phyloP scores from a whole-genome alignment of 2,888 invertebrate genomes.

The Pyrocoelia pectoralis region DNA sequence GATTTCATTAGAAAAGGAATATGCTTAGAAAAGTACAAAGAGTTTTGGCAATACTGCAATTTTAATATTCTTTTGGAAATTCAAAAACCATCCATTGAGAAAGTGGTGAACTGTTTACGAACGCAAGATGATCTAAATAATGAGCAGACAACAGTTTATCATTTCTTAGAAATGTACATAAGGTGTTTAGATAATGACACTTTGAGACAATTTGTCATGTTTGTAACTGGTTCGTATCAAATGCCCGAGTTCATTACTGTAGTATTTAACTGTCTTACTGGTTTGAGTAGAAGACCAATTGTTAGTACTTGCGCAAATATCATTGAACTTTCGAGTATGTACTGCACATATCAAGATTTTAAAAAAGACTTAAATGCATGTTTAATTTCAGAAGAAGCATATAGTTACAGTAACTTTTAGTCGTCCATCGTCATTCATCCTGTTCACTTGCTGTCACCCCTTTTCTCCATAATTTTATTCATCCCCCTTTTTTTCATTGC shows the following conservation, averaged over 20 bases:
- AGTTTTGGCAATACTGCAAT: background rate
- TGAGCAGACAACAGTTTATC: background rate
- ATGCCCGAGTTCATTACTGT: background rate
- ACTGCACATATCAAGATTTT: background rate
- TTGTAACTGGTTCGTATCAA: background rate
- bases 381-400: background rate
- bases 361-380: background rate
- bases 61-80: background rate
- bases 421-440: too few relatives aligned
- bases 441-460: too few relatives aligned
- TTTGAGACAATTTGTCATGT: background rate
- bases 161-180: constrained; percentile 1
- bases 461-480: too few relatives aligned
- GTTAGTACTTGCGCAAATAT: background rate
- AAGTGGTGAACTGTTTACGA: background rate
- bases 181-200: background rate
- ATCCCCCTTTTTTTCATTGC: too few relatives aligned
- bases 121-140: background rate
- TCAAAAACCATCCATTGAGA: background rate
- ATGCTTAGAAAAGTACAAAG: background rate
- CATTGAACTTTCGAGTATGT: background rate
- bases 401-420: too few relatives aligned
- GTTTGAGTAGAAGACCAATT: background rate
- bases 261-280: too few relatives aligned
- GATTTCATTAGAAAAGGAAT: background rate